Percentiles rank a stretch among this genome's conserved stretches.
phyloP scores from a whole-genome alignment of 1,140 invertebrate species.

The Mycetomoellerius zeteki region DNA sequence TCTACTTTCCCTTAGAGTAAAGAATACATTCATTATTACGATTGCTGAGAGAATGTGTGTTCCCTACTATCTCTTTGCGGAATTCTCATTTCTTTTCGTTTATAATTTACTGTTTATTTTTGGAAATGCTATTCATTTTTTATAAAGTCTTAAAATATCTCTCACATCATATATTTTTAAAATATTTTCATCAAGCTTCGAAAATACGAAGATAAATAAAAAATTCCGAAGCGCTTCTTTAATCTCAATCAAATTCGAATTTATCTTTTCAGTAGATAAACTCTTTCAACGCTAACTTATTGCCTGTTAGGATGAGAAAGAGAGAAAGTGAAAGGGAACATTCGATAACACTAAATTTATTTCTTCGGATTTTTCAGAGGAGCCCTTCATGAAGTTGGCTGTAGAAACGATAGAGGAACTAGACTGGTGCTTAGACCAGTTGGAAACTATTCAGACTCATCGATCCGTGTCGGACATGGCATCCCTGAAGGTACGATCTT shows the following conservation, averaged over 20 bases:
- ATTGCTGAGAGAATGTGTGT: background rate
- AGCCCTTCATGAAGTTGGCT: conserved; percentile 96
- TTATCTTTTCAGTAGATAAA: background rate
- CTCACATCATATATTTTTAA: background rate
- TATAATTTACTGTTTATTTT: conserved; percentile 5
- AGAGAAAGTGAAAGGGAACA: background rate
- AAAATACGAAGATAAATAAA: background rate
- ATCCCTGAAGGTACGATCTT: conserved; percentile 95
- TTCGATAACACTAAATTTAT: conserved; percentile 23
- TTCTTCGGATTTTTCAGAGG: conserved; percentile 90
- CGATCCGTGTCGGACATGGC: conserved; percentile 99
- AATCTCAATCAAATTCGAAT: background rate
- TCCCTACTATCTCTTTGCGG: background rate
- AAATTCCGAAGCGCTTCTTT: background rate
- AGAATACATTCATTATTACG: background rate
- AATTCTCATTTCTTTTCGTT: background rate
- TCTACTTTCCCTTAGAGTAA: background rate
- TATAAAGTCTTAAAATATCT: background rate
- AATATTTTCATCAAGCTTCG: background rate
- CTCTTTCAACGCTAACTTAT: conserved; percentile 30
- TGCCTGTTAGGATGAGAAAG: background rate
- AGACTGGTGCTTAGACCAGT: conserved; percentile 99
- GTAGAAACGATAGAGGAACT: conserved; percentile 99
- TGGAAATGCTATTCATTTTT: background rate
- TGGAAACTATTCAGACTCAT: conserved; percentile 99